These are phyloP conservation scores for Catotricha subobsoleta DNA, from an alignment of 2,888 invertebrate species.

Conservation along the genomic window DNA sequence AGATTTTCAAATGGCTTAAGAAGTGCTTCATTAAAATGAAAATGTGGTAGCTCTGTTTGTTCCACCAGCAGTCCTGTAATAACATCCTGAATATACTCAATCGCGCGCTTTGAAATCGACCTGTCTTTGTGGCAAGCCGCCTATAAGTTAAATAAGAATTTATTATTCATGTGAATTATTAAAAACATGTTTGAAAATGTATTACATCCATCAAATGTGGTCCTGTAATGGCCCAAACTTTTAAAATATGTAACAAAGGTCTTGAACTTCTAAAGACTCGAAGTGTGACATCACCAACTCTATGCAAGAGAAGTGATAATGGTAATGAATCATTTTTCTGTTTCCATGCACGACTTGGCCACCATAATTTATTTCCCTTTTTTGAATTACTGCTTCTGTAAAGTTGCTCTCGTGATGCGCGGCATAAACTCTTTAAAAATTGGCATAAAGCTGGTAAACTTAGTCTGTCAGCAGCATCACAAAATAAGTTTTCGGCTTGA, in stretches of 20 bases:
- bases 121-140: slow-evolving; percentile 84
- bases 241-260: slow-evolving; percentile 79
- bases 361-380: slow-evolving; percentile 30
- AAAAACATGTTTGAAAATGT: not conserved
- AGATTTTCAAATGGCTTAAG: slow-evolving; percentile 92
- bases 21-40: slow-evolving; percentile 88
- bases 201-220: slow-evolving; percentile 82
- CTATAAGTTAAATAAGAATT: slow-evolving; percentile 27
- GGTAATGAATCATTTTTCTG: slow-evolving; percentile 30
- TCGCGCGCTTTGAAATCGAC: slow-evolving; percentile 75
- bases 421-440: slow-evolving; percentile 65
- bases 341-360: slow-evolving; percentile 30
- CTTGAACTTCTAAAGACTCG: slow-evolving; percentile 72
- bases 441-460: slow-evolving; percentile 69
- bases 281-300: slow-evolving; percentile 75
- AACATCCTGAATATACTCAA: slow-evolving; percentile 81
- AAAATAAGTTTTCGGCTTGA: slow-evolving; percentile 78
- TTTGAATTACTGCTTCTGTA: slow-evolving; percentile 30
- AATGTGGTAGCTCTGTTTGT: slow-evolving; percentile 76
- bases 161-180: not conserved
- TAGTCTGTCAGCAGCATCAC: slow-evolving; percentile 70
- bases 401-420: slow-evolving; percentile 62
- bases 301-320: slow-evolving; percentile 48
- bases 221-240: slow-evolving; percentile 81
- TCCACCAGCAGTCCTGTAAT: slow-evolving; percentile 73